Evolutionary conservation across 2,797 vertebrate genomes (phyloP).

Genomic region (Margarornis squamiger): DNA sequence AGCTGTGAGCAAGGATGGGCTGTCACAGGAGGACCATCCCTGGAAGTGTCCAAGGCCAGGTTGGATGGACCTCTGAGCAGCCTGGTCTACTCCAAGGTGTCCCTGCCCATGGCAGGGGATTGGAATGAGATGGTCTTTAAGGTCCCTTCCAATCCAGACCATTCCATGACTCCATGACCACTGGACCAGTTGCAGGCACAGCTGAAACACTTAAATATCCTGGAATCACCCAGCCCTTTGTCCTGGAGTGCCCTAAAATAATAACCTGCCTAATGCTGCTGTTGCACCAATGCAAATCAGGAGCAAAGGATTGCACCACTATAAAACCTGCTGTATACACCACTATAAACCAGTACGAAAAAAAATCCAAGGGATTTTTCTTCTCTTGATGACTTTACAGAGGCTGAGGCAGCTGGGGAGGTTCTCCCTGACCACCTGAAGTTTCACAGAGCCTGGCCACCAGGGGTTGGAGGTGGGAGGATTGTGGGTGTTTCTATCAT

Average conservation of each 20-base stretch:
- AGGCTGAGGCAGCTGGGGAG: neutral
- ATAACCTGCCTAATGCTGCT: neutral
- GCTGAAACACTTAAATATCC: neutral
- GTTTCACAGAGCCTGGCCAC: neutral
- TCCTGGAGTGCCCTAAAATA: neutral
- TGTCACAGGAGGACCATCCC: neutral
- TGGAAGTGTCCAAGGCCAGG: neutral
- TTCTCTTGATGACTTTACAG: neutral
- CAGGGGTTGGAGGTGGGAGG: neutral
- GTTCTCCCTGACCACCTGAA: neutral
- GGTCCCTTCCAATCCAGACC: neutral
- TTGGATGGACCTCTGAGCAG: neutral
- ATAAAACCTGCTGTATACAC: neutral
- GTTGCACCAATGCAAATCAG: neutral
- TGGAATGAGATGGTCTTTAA: neutral
- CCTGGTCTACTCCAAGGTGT: neutral
- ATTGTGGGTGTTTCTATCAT: rapidly evolving
- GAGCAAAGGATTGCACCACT: neutral
- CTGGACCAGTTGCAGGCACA: neutral
- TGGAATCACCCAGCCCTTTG: neutral
- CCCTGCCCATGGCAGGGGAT: neutral
- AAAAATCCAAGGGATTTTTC: neutral
- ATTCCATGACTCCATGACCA: neutral
- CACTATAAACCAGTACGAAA: neutral
- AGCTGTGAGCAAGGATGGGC: neutral